These are phyloP conservation scores for Eupsittula cactorum DNA, from an alignment of 2,113 vertebrate genomes.

Conservation along the genomic window DNA sequence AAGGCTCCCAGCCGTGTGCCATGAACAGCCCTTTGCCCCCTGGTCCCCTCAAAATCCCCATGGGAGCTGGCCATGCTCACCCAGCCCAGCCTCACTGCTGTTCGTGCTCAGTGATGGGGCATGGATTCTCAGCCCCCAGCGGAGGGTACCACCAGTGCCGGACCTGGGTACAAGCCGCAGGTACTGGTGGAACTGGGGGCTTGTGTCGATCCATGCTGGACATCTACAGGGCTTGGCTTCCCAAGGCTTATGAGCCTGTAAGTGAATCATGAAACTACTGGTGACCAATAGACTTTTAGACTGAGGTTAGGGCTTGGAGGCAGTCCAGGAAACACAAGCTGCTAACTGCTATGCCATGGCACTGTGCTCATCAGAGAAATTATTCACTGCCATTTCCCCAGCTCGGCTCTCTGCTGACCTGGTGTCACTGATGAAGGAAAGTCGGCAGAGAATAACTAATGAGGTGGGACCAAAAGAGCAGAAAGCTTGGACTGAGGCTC, in stretches of 20 bases:
- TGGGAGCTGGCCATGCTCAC: accelerated
- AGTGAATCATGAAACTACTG: not conserved
- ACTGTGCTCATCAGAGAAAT: not conserved
- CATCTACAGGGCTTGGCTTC: not conserved
- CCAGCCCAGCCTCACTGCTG: not conserved
- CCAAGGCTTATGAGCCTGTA: not conserved
- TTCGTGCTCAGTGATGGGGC: not conserved
- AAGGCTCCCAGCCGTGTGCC: accelerated
- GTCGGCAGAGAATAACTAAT: not conserved
- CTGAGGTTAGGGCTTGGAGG: not conserved
- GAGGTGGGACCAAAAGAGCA: not conserved
- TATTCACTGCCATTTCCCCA: not conserved
- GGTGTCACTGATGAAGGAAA: not conserved
- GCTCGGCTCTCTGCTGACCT: not conserved
- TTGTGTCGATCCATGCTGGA: not conserved
- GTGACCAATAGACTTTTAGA: not conserved
- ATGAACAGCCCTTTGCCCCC: accelerated
- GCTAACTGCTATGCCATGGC: not conserved
- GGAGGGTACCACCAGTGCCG: not conserved
- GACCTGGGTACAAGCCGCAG: accelerated
- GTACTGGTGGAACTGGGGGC: not conserved
- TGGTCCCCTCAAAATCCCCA: accelerated
- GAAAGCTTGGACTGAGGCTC: not conserved
- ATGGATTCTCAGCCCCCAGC: not conserved
- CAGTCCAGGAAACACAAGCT: not conserved